Evolutionary conservation across 2,888 invertebrate species (phyloP).

Genomic region (Caenorhabditis plicata): DNA sequence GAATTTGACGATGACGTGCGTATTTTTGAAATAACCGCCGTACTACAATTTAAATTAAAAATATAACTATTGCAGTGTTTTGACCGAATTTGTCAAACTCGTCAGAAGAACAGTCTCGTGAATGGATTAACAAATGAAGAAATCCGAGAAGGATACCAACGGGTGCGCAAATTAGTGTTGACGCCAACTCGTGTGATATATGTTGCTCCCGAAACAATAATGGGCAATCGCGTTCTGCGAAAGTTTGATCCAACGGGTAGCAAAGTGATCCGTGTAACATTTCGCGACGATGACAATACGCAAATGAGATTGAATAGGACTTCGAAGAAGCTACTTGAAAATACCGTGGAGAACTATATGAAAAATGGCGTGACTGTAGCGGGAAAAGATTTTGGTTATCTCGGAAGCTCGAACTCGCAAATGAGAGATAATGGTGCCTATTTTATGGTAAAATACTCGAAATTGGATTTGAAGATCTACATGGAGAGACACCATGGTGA

Average conservation of each 20-base stretch:
- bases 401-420: slow-evolving; percentile 65
- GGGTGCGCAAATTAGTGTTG: slow-evolving; percentile 45
- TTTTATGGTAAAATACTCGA: slow-evolving; percentile 42
- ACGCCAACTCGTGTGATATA: slow-evolving; percentile 62
- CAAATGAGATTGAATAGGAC: slow-evolving; percentile 46
- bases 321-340: slow-evolving; percentile 35
- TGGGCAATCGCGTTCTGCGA: slow-evolving; percentile 64
- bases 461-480: too few species aligned
- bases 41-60: background rate
- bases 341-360: slow-evolving; percentile 42
- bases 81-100: slow-evolving; percentile 23
- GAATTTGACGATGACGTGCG: too few species aligned
- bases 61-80: slow-evolving; percentile 29
- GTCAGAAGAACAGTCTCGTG: slow-evolving; percentile 19
- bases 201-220: slow-evolving; percentile 62
- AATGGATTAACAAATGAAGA: slow-evolving; percentile 31
- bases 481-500: background rate
- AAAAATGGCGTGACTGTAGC: slow-evolving; percentile 48
- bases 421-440: slow-evolving; percentile 64
- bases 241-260: slow-evolving; percentile 47
- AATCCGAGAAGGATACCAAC: slow-evolving; percentile 37
- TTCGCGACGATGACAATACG: slow-evolving; percentile 44
- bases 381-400: slow-evolving; percentile 21
- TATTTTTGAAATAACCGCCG: too few species aligned
- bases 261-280: slow-evolving; percentile 36